Base-by-base conservation (phyloP, 2,113 vertebrate genomes). In the Oxyura jamaicensis region DNA sequence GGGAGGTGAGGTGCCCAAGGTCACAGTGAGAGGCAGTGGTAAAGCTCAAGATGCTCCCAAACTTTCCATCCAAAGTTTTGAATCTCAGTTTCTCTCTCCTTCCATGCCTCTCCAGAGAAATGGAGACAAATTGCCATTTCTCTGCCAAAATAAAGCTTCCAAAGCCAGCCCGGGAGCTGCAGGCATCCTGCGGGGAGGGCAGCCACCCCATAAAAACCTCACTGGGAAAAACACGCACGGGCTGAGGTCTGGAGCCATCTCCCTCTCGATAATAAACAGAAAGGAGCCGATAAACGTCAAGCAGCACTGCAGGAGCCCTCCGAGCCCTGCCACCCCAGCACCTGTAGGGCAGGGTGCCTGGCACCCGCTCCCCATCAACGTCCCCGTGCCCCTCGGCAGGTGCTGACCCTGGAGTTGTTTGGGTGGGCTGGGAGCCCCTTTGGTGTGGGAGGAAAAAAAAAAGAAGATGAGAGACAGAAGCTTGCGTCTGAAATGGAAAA, bases 31-130 rank as follows among this genome's bases (percentile, higher is more conserved):
- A 83, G 31, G 66, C 7, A 2, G 55, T 31, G 50, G 48, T n/a
- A 82, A 58, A 88, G 44, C 16, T 31, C 36, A 8, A 55, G 33
- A 16, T 0, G 0, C 28, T 83, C 72, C 52, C 22, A 15, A 59
- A 44, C 18, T 35, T 67, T 58, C 29, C 60, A 5, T 4, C 8
- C 29, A 66, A 53, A 6, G 21, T 41, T 91, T 5, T 35, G 10
- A 15, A 26, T 2, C 71, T 55, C 75, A 14, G 25, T 21, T 60
- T 91, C 33, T 20, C 53, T 66, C 71, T 68, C 33, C 2, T 15
- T 29, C 26, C 44, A 11, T 0, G 0, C 20, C 56, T 6, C 0
- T 1, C 3, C 9, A 0, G 2, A 35, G 44, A 58, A 86, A 66
- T 3, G 2, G 71, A n/a, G 18, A 19, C 22, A 35, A 89, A 23